Percentiles rank a stretch among this genome's conserved stretches.
Conservation (phyloP, 2,797 vertebrate species). For the Falco novaeseelandiae region DNA sequence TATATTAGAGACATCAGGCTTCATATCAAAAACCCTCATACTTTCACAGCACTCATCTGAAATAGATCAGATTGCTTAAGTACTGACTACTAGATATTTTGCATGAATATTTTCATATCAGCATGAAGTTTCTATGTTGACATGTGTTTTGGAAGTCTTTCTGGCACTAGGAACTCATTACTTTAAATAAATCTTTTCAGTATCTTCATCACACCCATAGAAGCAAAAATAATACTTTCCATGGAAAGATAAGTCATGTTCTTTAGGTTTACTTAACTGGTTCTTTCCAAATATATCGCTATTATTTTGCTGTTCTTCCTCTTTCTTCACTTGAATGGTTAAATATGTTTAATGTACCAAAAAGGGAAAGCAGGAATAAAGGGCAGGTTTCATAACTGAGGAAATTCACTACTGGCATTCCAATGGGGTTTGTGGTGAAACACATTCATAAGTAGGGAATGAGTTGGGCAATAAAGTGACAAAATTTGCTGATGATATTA, state of each 20-base stretch:
- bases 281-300: background rate
- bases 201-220: background rate
- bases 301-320: background rate
- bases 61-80: background rate
- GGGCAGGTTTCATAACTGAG: background rate
- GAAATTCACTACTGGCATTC: background rate
- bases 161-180: background rate
- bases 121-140: background rate
- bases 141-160: background rate
- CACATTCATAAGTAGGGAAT: background rate
- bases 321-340: background rate
- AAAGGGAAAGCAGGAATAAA: background rate
- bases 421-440: background rate
- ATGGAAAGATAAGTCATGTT: background rate
- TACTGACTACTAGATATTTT: background rate
- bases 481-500: background rate
- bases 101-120: too few species aligned
- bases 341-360: background rate
- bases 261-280: background rate
- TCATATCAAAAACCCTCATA: background rate
- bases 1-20: background rate
- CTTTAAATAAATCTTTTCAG: background rate
- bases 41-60: background rate
- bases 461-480: background rate
- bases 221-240: background rate